Evolutionary conservation across 2,888 invertebrate species (phyloP), one percentile per base, ranked within the genome.

Genomic region (Mythimna vitellina): DNA sequence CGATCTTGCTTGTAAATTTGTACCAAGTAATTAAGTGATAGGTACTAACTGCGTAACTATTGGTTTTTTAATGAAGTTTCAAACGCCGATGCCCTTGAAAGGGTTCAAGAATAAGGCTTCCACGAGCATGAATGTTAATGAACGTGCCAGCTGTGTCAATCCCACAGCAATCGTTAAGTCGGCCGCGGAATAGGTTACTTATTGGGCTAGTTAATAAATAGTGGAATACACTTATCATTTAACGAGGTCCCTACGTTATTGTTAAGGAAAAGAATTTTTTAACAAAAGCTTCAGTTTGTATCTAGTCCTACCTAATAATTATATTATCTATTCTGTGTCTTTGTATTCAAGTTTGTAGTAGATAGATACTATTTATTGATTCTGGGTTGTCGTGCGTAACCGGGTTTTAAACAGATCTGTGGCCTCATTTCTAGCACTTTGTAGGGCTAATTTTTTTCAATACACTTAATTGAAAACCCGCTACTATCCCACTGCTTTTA

Each of bases 151-250:
- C 75, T 77, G 77, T 10, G 62, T 3, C 5, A 10, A 25, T 80
- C 80, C 63, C 77, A 80, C 77, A 49, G 25, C 17, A 74, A 80
- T 77, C 80, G 77, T 77, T 80, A 74, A 51, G 25, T 20, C 22
- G 49, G n/a, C 42, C 22, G 32, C 60, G 22, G 66, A 17, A 38
- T 66, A 74, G 60, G 74, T 63, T 54, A 65, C 70, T 12, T 53
- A 58, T 20, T 54, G n/a, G 51, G 20, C 42, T 63, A 42, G 46
- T 49, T 70, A 53, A 17, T n/a, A 38, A 12, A 22, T 25, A 32
- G 20, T 22, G 17, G 35, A 57, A 51, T 70, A 14, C 54, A 51
- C 32, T 57, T 69, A 60, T 38, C 20, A 53, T 53, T 76, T 20
- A 69, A 20, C 29, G 49, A 49, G 6, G 14, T 42, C 20, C 22